Evolutionary conservation across 1,140 invertebrate species (phyloP).

Genomic region (Drosophila nigrodunni): DNA sequence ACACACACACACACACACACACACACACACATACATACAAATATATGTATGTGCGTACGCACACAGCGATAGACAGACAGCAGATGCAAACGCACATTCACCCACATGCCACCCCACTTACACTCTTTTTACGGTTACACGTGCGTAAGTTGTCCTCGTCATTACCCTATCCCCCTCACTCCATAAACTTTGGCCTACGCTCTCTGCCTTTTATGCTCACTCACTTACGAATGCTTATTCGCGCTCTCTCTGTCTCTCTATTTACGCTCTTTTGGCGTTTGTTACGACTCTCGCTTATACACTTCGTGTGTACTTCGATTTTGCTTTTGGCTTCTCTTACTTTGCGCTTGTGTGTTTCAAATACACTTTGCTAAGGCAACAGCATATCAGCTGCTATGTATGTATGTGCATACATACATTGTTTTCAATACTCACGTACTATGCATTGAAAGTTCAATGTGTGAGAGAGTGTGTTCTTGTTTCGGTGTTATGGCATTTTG

Average conservation of each 20-base stretch:
- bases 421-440: too few species aligned
- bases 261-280: slow-evolving; percentile 1
- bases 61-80: slow-evolving; percentile 26
- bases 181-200: not conserved
- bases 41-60: slow-evolving; percentile 22
- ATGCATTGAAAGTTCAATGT: not conserved
- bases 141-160: slow-evolving; percentile 63
- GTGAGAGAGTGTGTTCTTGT: slow-evolving; percentile 19
- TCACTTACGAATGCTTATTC: slow-evolving; percentile 37
- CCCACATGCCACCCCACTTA: slow-evolving; percentile 40
- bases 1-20: slow-evolving; percentile 20
- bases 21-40: slow-evolving; percentile 20
- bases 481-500: slow-evolving; percentile 15
- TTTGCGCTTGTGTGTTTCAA: slow-evolving; percentile 2
- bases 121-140: slow-evolving; percentile 80
- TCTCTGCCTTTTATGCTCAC: slow-evolving; percentile 28
- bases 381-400: slow-evolving; percentile 9
- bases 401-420: not conserved
- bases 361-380: slow-evolving; percentile 8
- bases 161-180: slow-evolving; percentile 17
- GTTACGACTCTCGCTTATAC: slow-evolving; percentile 13
- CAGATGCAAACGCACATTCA: slow-evolving; percentile 16
- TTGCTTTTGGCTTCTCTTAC: slow-evolving; percentile 38
- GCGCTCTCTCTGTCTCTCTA: slow-evolving; percentile 24
- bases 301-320: slow-evolving; percentile 56